phyloP scores from a whole-genome alignment of 2,797 vertebrate genomes.

The Muscicapa striata region DNA sequence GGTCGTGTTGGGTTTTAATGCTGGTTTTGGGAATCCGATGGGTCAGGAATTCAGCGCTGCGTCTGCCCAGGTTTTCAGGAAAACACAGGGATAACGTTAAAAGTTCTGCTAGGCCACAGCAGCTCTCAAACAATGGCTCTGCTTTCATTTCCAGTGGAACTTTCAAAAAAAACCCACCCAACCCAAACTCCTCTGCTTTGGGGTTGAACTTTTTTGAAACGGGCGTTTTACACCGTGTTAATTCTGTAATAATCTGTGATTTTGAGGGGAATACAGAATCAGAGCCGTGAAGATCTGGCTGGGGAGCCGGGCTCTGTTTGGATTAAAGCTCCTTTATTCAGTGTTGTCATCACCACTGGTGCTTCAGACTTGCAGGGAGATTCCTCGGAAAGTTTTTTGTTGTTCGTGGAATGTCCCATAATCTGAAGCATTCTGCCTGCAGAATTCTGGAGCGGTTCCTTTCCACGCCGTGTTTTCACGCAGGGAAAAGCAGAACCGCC shows the following conservation, averaged over 20 bases:
- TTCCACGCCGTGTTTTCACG: neutral
- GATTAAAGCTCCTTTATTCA: slow-evolving; percentile 6
- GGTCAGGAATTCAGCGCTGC: neutral
- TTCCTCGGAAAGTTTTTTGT: neutral
- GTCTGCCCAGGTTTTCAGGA: neutral
- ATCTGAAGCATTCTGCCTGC: neutral
- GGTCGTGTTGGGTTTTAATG: neutral
- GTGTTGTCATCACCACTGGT: neutral
- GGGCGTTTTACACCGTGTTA: neutral
- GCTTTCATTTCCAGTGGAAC: neutral
- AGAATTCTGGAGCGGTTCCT: neutral
- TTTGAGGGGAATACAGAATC: neutral
- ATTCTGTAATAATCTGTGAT: neutral
- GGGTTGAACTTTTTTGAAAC: slow-evolving; percentile 8
- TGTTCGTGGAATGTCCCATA: neutral
- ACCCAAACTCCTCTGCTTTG: neutral
- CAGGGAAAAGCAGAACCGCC: neutral
- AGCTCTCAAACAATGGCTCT: slow-evolving; percentile 25
- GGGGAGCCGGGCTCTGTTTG: neutral
- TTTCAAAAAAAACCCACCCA: neutral
- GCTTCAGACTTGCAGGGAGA: slow-evolving; percentile 19
- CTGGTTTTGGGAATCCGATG: neutral
- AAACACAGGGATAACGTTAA: neutral
- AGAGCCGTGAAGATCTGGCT: neutral
- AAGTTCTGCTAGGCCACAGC: slow-evolving; percentile 37